phyloP scores from a whole-genome alignment of 2,113 vertebrate genomes.

The Callithrix jacchus region DNA sequence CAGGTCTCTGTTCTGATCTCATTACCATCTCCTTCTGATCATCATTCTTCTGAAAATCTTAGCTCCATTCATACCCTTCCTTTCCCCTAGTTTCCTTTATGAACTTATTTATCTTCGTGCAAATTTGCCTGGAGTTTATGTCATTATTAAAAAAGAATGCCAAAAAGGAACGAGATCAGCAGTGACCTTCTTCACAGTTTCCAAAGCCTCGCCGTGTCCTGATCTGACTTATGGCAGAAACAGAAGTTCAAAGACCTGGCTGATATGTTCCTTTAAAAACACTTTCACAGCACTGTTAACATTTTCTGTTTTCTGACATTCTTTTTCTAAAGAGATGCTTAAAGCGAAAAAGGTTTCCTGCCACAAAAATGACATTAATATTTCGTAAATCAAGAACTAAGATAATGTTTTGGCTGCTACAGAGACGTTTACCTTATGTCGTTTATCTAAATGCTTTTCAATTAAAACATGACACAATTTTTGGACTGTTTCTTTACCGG shows the following conservation, averaged over 20 bases:
- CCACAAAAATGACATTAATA: slow-evolving; percentile 81
- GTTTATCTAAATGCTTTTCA: slow-evolving; percentile 80
- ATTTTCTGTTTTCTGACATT: slow-evolving; percentile 76
- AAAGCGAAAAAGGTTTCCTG: slow-evolving; percentile 72
- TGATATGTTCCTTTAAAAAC: slow-evolving; percentile 46
- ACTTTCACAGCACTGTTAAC: slow-evolving; percentile 44
- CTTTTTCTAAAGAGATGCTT: slow-evolving; percentile 72
- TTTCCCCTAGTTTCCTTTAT: not conserved
- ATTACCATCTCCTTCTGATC: not conserved
- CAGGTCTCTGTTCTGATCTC: not conserved
- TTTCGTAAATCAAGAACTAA: slow-evolving; percentile 79
- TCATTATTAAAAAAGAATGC: not conserved
- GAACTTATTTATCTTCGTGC: not conserved
- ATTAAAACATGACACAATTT: slow-evolving; percentile 81
- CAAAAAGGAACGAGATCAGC: not conserved
- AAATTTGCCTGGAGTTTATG: not conserved
- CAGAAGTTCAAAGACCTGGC: slow-evolving; percentile 56
- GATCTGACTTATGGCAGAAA: slow-evolving; percentile 43
- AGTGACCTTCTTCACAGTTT: not conserved
- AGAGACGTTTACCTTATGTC: slow-evolving; percentile 81
- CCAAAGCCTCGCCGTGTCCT: not conserved
- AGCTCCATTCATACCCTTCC: not conserved
- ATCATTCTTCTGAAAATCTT: not conserved
- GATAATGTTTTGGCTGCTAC: slow-evolving; percentile 81
- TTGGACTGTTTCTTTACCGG: slow-evolving; percentile 75